Percentiles rank a stretch among this genome's conserved stretches.
phyloP scores from a whole-genome alignment of 2,797 vertebrate genomes.

The Gymnodraco acuticeps region DNA sequence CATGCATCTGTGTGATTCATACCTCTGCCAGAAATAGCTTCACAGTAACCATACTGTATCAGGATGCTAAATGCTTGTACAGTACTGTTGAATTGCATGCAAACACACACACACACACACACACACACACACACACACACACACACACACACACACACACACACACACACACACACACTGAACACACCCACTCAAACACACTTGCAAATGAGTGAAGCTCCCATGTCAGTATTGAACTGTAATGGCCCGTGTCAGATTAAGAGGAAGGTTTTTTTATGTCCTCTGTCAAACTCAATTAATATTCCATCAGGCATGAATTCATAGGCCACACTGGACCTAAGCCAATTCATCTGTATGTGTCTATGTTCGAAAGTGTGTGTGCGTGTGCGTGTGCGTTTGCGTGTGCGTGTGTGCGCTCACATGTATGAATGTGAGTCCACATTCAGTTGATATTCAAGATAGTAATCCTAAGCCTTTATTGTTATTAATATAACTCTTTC shows the following conservation, averaged over 20 bases:
- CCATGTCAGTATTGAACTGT: constrained; percentile 78
- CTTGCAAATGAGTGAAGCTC: constrained; percentile 62
- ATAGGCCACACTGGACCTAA: constrained; percentile 73
- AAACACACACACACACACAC: constrained; percentile 16
- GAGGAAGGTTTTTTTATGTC: constrained; percentile 80
- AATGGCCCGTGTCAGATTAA: constrained; percentile 83
- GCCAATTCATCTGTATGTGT: constrained; percentile 56
- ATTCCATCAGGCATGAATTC: constrained; percentile 80
- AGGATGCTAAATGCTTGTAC: constrained; percentile 6
- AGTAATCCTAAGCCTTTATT: constrained; percentile 37
- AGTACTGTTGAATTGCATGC: constrained; percentile 21
- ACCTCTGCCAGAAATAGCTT: constrained; percentile 55
- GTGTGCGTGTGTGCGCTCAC: constrained; percentile 3
- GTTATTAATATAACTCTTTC: constrained; percentile 23
- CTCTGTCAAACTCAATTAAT: constrained; percentile 86
- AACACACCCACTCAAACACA: constrained; percentile 30
- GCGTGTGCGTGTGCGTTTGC: not conserved
- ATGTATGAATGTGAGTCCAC: constrained; percentile 16
- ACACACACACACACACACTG: constrained; percentile 16
- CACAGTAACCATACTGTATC: constrained; percentile 23
- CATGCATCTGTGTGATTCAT: constrained; percentile 61
- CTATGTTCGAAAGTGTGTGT: constrained; percentile 8
- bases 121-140: constrained; percentile 36
- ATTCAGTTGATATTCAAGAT: constrained; percentile 33
- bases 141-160: constrained; percentile 30